phyloP scores from a whole-genome alignment of 2,113 vertebrate species.

The Oxygymnocypris stewartii region DNA sequence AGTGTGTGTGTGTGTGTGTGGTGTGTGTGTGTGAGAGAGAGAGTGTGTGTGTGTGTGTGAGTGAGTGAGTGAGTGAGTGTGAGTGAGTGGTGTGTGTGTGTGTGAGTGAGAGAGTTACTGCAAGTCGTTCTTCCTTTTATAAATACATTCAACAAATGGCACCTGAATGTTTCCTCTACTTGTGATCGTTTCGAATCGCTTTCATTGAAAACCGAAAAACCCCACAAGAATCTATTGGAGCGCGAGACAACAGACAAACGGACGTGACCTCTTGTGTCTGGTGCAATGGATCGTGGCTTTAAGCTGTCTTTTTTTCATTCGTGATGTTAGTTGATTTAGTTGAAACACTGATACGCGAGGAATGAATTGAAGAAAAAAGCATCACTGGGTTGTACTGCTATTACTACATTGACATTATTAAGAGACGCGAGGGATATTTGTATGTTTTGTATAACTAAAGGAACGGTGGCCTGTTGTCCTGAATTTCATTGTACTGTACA shows the following conservation, averaged over 20 bases:
- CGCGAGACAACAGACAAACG: conserved; percentile 4
- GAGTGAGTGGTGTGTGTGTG: background rate
- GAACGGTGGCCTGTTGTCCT: conserved; percentile 75
- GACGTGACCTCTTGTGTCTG: conserved; percentile 55
- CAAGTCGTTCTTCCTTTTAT: conserved; percentile 55
- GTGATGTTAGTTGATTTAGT: conserved; percentile 62
- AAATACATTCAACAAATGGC: conserved; percentile 49
- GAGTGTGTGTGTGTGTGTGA: conserved; percentile 12
- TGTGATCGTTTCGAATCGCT: conserved; percentile 29
- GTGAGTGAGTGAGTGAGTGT: background rate
- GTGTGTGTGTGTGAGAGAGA: too few relatives aligned
- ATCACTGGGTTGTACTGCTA: conserved; percentile 14
- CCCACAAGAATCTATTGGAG: conserved; percentile 21
- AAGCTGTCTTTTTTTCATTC: conserved; percentile 61
- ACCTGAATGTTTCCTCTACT: conserved; percentile 57
- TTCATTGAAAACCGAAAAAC: background rate
- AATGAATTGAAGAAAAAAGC: background rate
- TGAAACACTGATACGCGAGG: conserved; percentile 77
- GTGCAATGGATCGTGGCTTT: conserved; percentile 61
- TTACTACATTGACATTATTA: conserved; percentile 68
- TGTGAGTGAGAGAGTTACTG: conserved; percentile 29
- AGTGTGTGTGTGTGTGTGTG: too few relatives aligned
- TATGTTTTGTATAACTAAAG: conserved; percentile 89
- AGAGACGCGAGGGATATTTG: conserved; percentile 76
- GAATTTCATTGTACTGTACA: conserved; percentile 80